Percentiles rank a stretch among this genome's conserved stretches.
Conservation (phyloP, 2,888 invertebrate genomes). For the Ceraclea dissimilis region DNA sequence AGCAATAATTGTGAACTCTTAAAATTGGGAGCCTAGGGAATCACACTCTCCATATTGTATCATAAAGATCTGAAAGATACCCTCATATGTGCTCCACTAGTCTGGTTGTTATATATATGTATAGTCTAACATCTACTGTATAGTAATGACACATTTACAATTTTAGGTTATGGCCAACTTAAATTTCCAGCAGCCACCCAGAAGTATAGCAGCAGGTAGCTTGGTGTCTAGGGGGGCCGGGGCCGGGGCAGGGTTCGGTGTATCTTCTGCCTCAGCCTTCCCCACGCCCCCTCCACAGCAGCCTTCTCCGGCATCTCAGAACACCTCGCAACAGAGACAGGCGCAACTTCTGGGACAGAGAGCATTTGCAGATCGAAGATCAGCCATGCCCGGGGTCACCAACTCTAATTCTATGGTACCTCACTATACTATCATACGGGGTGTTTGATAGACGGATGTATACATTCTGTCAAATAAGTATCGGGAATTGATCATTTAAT, state of each 20-base stretch:
- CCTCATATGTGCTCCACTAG: no score
- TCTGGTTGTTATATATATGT: no score
- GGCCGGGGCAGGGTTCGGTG: constrained; percentile 44
- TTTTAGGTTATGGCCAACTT: constrained; percentile 84
- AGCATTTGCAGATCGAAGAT: constrained; percentile 71
- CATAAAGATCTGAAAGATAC: no score
- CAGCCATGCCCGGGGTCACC: constrained; percentile 41
- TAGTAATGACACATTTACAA: no score
- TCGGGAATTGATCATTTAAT: no score
- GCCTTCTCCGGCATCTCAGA: constrained; percentile 50
- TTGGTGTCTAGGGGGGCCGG: constrained; percentile 38
- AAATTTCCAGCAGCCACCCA: constrained; percentile 83
- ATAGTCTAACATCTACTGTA: no score
- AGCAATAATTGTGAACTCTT: no score
- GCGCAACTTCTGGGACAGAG: constrained; percentile 71
- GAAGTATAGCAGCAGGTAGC: constrained; percentile 74
- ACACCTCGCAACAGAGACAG: constrained; percentile 27
- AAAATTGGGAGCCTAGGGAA: no score
- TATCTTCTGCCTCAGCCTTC: constrained; percentile 19
- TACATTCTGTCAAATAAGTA: no score
- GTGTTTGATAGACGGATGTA: no score
- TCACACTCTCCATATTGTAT: no score
- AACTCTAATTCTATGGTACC: constrained; percentile 49
- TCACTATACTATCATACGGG: constrained; percentile 7
- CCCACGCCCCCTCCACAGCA: constrained; percentile 42